phyloP scores from a whole-genome alignment of 2,113 vertebrate species.

The Acanthisitta chloris region DNA sequence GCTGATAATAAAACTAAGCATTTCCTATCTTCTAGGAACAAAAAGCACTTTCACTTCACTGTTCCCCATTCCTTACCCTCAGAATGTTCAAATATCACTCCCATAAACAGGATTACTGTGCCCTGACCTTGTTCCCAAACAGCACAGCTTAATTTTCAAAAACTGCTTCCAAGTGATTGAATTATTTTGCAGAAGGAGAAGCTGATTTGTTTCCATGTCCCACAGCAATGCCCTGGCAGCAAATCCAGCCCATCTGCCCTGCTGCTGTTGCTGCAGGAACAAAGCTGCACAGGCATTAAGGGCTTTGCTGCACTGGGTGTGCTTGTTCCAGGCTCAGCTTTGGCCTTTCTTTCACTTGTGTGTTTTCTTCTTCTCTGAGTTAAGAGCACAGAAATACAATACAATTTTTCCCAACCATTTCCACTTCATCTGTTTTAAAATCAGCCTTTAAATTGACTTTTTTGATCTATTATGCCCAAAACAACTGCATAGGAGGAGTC shows the following conservation, averaged over 20 bases:
- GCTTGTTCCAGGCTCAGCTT: neutral
- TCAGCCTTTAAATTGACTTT: neutral
- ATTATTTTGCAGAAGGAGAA: neutral
- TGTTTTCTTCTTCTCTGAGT: neutral
- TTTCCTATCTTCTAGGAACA: neutral
- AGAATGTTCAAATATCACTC: accelerated
- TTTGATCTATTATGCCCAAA: neutral
- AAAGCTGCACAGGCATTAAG: neutral
- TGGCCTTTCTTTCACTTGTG: neutral
- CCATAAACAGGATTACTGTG: neutral
- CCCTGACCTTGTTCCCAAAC: neutral
- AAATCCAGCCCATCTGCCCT: constrained; percentile 1
- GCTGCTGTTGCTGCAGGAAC: neutral
- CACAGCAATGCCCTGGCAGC: neutral
- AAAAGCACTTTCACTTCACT: neutral
- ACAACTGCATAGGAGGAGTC: neutral
- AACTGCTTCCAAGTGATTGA: neutral
- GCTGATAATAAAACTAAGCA: neutral
- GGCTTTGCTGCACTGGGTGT: neutral
- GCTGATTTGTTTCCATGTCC: neutral
- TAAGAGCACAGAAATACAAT: neutral
- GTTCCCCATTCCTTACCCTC: neutral
- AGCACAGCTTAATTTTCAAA: neutral
- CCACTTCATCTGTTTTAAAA: neutral
- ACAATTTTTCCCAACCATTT: neutral